Evolutionary conservation across 2,797 vertebrate species (phyloP).

Genomic region (Columba guinea): DNA sequence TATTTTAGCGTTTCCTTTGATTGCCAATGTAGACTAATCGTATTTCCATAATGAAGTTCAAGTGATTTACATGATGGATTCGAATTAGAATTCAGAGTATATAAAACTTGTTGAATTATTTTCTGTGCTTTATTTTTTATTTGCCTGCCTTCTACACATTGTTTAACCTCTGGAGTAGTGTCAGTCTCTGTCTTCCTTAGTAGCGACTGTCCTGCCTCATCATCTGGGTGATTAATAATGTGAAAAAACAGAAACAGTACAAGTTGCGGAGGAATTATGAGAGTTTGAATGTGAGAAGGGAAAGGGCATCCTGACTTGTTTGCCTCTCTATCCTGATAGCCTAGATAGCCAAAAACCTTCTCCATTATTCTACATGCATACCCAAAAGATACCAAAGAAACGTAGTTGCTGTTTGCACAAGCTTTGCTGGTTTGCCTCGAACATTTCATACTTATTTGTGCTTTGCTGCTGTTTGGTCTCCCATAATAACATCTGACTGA

Average conservation of each 20-base stretch:
- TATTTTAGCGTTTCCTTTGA: neutral
- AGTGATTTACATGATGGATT: neutral
- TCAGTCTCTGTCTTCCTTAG: neutral
- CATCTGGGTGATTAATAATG: neutral
- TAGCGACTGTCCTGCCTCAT: neutral
- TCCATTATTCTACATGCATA: neutral
- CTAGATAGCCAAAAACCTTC: neutral
- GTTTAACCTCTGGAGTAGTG: neutral
- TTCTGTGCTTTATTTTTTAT: neutral
- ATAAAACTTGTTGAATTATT: neutral
- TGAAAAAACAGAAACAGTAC: neutral
- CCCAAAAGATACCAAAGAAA: neutral
- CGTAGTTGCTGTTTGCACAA: fast-evolving
- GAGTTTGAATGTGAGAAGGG: neutral
- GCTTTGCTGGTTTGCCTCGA: neutral
- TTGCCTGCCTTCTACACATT: neutral
- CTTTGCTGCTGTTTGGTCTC: neutral
- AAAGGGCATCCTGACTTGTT: neutral
- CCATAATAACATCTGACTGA: neutral
- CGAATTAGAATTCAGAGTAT: neutral
- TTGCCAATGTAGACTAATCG: neutral
- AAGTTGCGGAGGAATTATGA: neutral
- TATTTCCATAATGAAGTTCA: neutral
- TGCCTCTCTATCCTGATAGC: neutral
- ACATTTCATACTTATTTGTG: neutral